Base-by-base conservation (phyloP, 2,797 vertebrate species). In the Pseudomugil tenellus region DNA sequence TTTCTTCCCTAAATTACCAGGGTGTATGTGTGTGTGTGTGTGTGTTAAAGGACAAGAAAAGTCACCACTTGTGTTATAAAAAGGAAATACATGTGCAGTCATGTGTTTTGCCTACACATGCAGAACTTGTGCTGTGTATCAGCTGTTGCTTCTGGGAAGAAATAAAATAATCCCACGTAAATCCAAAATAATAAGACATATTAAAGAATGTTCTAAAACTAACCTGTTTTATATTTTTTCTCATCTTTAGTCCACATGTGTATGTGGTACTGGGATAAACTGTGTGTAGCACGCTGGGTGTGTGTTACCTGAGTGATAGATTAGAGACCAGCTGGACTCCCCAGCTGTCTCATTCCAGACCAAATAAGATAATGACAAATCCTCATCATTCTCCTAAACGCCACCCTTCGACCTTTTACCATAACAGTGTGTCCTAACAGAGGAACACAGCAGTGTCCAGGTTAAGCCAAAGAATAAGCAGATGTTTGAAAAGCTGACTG, bases 281-380 rank as follows among this genome's bases (percentile, higher is more conserved):
- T 49, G 57, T 48, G 46, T 77, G 76, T n/a, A 49, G 11, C 46
- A 12, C 26, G 51, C 16, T 26, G 58, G 4, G 53, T 19, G 48
- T 63, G 48, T 62, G 74, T n/a, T 37, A 79, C 67, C 80, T 64
- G 65, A 77, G 72, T 73, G 54, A 70, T 74, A 76, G 77, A 85
- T 86, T 82, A 84, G 71, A 78, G 60, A 76, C 80, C 85, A 89
- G 84, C 85, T 84, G 82, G 77, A 69, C 57, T 58, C 34, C 71
- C 74, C 84, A 79, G 84, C 82, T 89, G 84, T 74, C 76, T 48
- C 21, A 32, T 1, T 43, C 51, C 67, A 46, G 37, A 37, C 57
- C 60, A 58, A 80, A 77, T 63, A 34, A 71, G 51, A 72, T 72
- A 19, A 63, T 46, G 58, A 63, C 28, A 72, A 76, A 76, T 17